A percentile compares a stretch with the other conserved stretches of the same genome.
These are phyloP conservation scores for Drosophila repletoides DNA, from an alignment of 1,140 invertebrate species.

Conservation along the genomic window DNA sequence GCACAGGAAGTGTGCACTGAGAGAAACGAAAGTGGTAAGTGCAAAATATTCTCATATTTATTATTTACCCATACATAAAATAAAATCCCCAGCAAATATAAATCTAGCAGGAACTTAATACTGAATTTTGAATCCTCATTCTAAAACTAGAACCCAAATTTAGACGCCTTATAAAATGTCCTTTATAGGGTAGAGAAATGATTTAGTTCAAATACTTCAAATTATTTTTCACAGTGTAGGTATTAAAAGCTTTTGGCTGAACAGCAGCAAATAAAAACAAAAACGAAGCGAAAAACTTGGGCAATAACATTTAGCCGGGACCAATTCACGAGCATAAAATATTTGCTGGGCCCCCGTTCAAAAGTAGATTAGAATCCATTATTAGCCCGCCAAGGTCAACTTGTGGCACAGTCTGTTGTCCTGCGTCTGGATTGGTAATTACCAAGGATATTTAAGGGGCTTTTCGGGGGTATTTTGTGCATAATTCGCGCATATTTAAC, in stretches of 20 bases:
- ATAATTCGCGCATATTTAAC: slow-evolving; percentile 25
- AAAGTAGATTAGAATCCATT: slow-evolving; percentile 50
- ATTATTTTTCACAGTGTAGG: not conserved
- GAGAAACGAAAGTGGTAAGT: too few species aligned
- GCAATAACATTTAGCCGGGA: slow-evolving; percentile 7
- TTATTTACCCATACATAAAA: too few species aligned
- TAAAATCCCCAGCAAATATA: too few species aligned
- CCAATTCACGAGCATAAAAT: slow-evolving; percentile 10
- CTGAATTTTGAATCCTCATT: too few species aligned
- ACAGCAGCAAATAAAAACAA: too few species aligned
- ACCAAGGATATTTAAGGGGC: not conserved
- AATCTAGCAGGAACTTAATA: too few species aligned
- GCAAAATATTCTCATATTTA: too few species aligned
- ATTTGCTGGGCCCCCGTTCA: slow-evolving; percentile 12
- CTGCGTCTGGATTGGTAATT: slow-evolving; percentile 27
- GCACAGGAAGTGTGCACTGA: too few species aligned
- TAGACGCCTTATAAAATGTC: too few species aligned
- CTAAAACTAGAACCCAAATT: too few species aligned
- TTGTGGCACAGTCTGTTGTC: not conserved
- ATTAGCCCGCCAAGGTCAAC: slow-evolving; percentile 12
- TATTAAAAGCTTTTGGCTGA: not conserved
- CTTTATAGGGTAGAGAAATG: too few species aligned
- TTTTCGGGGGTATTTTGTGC: not conserved
- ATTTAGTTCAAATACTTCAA: too few species aligned
- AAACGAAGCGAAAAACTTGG: not conserved